Base-by-base conservation (phyloP, 2,113 vertebrate genomes). In the Bos javanicus region DNA sequence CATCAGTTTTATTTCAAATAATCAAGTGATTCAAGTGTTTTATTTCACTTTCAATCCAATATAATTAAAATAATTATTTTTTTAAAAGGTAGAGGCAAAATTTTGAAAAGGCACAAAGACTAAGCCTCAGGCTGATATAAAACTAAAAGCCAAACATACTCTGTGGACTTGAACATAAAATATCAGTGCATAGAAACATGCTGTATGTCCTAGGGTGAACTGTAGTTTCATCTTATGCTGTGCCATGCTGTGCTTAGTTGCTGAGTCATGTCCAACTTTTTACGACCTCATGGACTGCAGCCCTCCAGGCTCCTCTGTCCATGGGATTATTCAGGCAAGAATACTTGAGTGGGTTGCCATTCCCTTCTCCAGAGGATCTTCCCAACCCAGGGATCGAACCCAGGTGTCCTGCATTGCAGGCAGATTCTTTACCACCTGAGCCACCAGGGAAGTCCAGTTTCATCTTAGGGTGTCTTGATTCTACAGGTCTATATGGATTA, bases 221-320 rank as follows among this genome's bases (percentile, higher is more conserved):
- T 71, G 6, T 56, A 46, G 4, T 17, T 91, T 64, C 33, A 48
- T 81, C 8, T n/a, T 62, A n/a, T 36, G 64, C 19, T 71, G n/a
- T 36, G 9, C n/a, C 4, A 1, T 71, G n/a, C 17, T 71, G 9
- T n/a, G 62, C 16, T 67, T 67, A 67, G 64, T n/a, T 0, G 0
- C 15, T 67, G 16, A 10, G 62, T n/a, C 62, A 67, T n/a, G 62
- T 67, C 33, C 62, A 67, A 2, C 62, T 10, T n/a, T 67, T 67
- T n/a, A n/a, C 4, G 8, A n/a, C 33, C 33, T n/a, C 33, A 19
- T 5, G 33, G 62, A n/a, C 62, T 67, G 33, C 8, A n/a, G 33
- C 64, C 64, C n/a, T 71, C n/a, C 17, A 23, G 64, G 17, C 9
- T 71, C 64, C 17, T 71, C 19, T 71, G n/a, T 36, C 9, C n/a